Percentiles rank a stretch among this genome's conserved stretches.
These are phyloP conservation scores for Prosopocoilus inquinatus DNA, from an alignment of 2,888 invertebrate species.

Conservation along the genomic window DNA sequence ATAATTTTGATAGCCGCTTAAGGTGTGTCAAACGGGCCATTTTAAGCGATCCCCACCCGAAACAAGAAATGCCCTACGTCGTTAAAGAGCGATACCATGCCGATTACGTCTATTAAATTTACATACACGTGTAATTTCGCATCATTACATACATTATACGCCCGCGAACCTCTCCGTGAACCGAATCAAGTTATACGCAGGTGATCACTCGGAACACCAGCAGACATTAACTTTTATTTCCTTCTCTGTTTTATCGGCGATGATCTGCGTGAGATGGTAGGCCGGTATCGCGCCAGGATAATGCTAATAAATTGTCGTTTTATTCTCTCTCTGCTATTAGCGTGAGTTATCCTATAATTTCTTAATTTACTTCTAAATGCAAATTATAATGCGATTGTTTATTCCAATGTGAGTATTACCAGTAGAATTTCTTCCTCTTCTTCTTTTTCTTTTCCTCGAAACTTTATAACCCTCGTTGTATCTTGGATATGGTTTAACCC, in stretches of 20 bases:
- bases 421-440: too few relatives aligned
- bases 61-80: slow-evolving; percentile 20
- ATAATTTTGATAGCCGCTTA: slow-evolving; percentile 15
- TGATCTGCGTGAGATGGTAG: background rate
- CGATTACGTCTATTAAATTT: slow-evolving; percentile 32
- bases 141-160: slow-evolving; percentile 31
- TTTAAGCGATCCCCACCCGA: slow-evolving; percentile 23
- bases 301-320: too few relatives aligned
- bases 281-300: too few relatives aligned
- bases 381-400: too few relatives aligned
- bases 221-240: background rate
- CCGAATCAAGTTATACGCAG: slow-evolving; percentile 4
- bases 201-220: background rate
- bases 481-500: too few relatives aligned
- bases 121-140: slow-evolving; percentile 32
- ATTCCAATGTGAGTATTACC: too few relatives aligned
- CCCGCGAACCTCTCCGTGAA: slow-evolving; percentile 14
- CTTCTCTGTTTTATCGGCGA: background rate
- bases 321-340: too few relatives aligned
- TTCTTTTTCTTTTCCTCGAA: too few relatives aligned
- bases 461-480: too few relatives aligned
- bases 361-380: too few relatives aligned
- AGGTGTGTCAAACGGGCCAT: slow-evolving; percentile 24
- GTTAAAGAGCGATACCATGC: slow-evolving; percentile 29
- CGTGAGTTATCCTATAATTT: too few relatives aligned